These are phyloP conservation scores for Volucella inanis DNA, from an alignment of 2,888 invertebrate species.

Conservation along the genomic window DNA sequence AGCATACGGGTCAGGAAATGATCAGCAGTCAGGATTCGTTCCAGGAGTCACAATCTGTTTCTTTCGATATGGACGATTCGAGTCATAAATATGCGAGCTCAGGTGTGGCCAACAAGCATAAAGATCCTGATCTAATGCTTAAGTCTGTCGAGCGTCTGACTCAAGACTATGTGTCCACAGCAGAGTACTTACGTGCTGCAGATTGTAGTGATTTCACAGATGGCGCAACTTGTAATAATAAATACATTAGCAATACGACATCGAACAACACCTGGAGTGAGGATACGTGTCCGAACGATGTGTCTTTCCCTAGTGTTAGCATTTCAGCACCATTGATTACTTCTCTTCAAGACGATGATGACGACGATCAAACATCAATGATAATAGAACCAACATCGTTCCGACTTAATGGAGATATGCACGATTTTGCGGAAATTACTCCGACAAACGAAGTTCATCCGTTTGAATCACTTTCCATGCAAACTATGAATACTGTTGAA, in stretches of 20 bases:
- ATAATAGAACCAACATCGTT: constrained; percentile 55
- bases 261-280: constrained; percentile 90
- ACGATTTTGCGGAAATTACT: constrained; percentile 80
- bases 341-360: constrained; percentile 86
- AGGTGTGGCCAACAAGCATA: constrained; percentile 82
- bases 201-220: constrained; percentile 75
- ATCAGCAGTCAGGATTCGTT: constrained; percentile 66
- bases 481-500: constrained; percentile 60
- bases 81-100: constrained; percentile 77
- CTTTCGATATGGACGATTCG: constrained; percentile 83
- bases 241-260: constrained; percentile 79
- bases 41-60: constrained; percentile 63
- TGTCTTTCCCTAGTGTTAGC: constrained; percentile 92
- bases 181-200: constrained; percentile 85
- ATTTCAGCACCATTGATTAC: constrained; percentile 89
- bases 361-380: constrained; percentile 76
- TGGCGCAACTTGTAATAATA: constrained; percentile 37
- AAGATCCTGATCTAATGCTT: constrained; percentile 88
- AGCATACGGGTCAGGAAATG: constrained; percentile 60
- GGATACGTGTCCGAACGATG: constrained; percentile 90
- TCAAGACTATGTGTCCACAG: constrained; percentile 86
- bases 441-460: constrained; percentile 80
- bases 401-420: constrained; percentile 73
- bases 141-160: constrained; percentile 87
- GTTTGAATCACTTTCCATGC: constrained; percentile 62